Conservation (phyloP, 2,888 invertebrate genomes). For the Merodon equestris region DNA sequence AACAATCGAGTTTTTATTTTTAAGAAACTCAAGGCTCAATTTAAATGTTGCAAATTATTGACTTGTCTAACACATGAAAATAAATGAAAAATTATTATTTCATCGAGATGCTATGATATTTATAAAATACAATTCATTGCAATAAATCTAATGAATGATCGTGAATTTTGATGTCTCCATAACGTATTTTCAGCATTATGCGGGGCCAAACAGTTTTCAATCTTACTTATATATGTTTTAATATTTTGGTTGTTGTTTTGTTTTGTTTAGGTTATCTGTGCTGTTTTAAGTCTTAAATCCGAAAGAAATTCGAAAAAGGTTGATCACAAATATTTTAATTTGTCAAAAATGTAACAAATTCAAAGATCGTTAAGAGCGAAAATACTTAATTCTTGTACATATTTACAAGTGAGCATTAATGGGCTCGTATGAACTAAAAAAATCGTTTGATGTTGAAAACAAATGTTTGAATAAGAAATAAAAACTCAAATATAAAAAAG, state of each 20-base stretch:
- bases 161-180: conserved; percentile 69
- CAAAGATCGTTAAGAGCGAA: conserved; percentile 12
- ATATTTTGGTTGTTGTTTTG: conserved; percentile 3
- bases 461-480: conserved; percentile 22
- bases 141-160: conserved; percentile 51
- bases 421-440: conserved; percentile 42
- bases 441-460: conserved; percentile 12
- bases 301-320: conserved; percentile 24
- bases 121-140: conserved; percentile 6
- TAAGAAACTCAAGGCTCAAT: conserved; percentile 71
- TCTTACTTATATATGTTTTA: conserved; percentile 56
- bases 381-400: conserved; percentile 49
- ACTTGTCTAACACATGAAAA: conserved; percentile 31
- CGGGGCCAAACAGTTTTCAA: conserved; percentile 68
- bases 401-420: conserved; percentile 55
- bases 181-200: conserved; percentile 69
- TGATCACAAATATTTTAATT: conserved; percentile 35
- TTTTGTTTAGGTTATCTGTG: conserved; percentile 38
- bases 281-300: conserved; percentile 38
- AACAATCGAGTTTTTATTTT: conserved; percentile 19
- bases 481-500: conserved; percentile 3
- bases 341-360: conserved; percentile 10
- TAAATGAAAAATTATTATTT: conserved; percentile 1
- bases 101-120: neutral
- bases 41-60: conserved; percentile 70